Evolutionary conservation across 1,140 invertebrate genomes (phyloP).

Genomic region (Drosophila elegans): DNA sequence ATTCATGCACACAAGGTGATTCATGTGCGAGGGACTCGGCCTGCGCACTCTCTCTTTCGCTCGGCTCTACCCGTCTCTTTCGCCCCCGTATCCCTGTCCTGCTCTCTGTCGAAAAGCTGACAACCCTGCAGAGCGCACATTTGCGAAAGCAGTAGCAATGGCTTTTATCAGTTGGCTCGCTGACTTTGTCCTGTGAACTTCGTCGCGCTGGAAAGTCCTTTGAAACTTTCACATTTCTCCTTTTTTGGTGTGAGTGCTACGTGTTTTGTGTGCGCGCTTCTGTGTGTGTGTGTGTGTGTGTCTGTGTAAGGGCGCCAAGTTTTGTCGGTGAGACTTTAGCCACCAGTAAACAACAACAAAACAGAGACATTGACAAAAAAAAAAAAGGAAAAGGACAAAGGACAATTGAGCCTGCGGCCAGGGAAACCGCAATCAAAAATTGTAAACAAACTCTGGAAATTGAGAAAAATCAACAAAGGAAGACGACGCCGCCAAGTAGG

Average conservation of each 20-base stretch:
- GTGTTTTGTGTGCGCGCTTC: conserved; percentile 7
- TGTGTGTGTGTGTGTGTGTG: conserved; percentile 27
- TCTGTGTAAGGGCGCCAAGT: conserved; percentile 68
- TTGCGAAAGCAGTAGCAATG: not conserved
- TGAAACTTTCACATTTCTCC: conserved; percentile 16
- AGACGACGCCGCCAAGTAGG: conserved; percentile 60
- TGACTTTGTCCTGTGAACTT: conserved; percentile 50
- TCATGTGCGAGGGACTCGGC: conserved; percentile 9
- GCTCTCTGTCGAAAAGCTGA: conserved; percentile 22
- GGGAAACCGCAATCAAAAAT: conserved; percentile 40
- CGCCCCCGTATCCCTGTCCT: not conserved
- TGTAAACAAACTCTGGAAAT: conserved; percentile 31
- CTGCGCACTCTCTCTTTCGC: conserved; percentile 23
- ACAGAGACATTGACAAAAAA: conserved; percentile 39
- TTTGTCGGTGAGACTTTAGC: conserved; percentile 57
- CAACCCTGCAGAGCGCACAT: conserved; percentile 41
- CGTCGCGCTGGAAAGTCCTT: conserved; percentile 44
- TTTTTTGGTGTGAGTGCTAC: conserved; percentile 16
- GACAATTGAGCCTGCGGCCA: conserved; percentile 23
- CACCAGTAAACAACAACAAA: conserved; percentile 44
- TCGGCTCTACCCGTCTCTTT: not conserved
- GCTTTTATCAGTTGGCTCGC: conserved; percentile 72
- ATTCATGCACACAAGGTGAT: conserved; percentile 64
- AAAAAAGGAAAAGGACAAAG: conserved; percentile 14
- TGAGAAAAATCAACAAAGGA: conserved; percentile 28